Evolutionary conservation across 2,888 invertebrate genomes (phyloP).

Genomic region (Nezara viridula): DNA sequence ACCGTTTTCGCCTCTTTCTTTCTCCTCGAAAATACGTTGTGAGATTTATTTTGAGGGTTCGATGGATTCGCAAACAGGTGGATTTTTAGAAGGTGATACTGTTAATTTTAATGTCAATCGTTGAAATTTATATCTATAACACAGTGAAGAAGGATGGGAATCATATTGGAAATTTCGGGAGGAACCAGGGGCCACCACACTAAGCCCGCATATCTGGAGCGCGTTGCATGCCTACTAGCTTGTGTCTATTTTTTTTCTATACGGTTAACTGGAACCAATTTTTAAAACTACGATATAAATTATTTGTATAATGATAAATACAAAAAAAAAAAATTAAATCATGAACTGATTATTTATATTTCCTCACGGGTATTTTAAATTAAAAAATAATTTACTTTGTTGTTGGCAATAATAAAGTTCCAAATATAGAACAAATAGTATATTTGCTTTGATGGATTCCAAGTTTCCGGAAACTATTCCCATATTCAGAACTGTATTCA

Average conservation of each 20-base stretch:
- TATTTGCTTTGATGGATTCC: too few relatives aligned
- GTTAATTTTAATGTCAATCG: background rate
- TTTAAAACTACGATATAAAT: background rate
- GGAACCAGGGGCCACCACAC: constrained; percentile 43
- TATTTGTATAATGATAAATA: background rate
- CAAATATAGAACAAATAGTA: too few relatives aligned
- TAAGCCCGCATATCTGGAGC: constrained; percentile 37
- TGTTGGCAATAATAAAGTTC: too few relatives aligned
- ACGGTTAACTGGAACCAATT: background rate
- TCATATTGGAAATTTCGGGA: constrained; percentile 4
- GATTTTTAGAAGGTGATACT: background rate
- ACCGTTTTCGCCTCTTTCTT: background rate
- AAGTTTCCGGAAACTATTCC: too few relatives aligned
- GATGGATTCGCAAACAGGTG: background rate
- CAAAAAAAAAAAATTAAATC: background rate
- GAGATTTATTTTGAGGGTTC: background rate
- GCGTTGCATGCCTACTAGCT: background rate
- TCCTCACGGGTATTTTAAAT: too few relatives aligned
- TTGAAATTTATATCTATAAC: background rate
- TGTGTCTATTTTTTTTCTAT: background rate
- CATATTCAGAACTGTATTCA: too few relatives aligned
- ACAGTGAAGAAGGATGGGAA: background rate
- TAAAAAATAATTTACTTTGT: too few relatives aligned
- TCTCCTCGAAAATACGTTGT: background rate
- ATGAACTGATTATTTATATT: background rate